Evolutionary conservation across 2,888 invertebrate species (phyloP).

Genomic region (Leucophenga montana): DNA sequence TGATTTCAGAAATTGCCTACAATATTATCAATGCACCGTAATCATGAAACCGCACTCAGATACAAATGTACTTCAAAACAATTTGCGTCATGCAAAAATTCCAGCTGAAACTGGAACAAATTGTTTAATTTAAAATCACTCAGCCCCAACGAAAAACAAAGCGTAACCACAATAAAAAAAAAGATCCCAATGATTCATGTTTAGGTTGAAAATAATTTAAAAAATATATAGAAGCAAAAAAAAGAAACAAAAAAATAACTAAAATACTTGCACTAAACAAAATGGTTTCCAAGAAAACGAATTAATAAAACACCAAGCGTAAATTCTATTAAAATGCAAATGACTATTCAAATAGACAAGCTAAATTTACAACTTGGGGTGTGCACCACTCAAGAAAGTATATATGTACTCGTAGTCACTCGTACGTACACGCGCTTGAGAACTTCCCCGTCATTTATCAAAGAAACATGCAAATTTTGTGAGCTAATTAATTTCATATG

Average conservation of each 20-base stretch:
- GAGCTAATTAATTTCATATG: constrained; percentile 3
- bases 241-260: not conserved
- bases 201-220: not conserved
- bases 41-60: too few species aligned
- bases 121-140: constrained; percentile 2
- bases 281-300: not conserved
- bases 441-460: too few species aligned
- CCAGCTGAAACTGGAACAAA: not conserved
- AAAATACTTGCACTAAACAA: not conserved
- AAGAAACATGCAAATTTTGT: not conserved
- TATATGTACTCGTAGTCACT: too few species aligned
- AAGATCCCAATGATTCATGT: constrained; percentile 17
- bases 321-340: not conserved
- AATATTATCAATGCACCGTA: too few species aligned
- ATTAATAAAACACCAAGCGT: not conserved
- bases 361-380: too few species aligned
- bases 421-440: too few species aligned
- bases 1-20: too few species aligned
- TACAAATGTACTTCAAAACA: not conserved
- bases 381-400: too few species aligned
- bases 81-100: too few species aligned
- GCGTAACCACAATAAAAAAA: not conserved
- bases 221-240: not conserved
- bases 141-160: not conserved
- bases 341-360: too few species aligned